Conservation (phyloP, 2,797 vertebrate genomes). For the Molossus alvarezi region DNA sequence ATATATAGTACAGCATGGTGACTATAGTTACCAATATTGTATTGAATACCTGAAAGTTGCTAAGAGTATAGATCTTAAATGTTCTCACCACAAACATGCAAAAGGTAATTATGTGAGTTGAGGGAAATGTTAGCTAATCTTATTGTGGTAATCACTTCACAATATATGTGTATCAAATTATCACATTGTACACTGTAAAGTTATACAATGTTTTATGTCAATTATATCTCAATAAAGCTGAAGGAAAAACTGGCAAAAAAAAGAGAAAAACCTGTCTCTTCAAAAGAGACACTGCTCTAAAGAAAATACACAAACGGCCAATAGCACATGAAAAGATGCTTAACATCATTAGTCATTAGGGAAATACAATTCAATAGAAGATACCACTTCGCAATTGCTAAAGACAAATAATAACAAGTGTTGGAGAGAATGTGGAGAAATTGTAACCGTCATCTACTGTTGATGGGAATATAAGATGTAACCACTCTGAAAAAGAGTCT, state of each 20-base stretch:
- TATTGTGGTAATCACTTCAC: not conserved
- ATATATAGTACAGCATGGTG: not conserved
- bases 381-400: not conserved
- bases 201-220: conserved; percentile 8
- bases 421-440: not conserved
- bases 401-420: not conserved
- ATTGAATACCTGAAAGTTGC: not conserved
- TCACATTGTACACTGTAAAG: not conserved
- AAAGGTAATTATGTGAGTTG: not conserved
- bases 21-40: not conserved
- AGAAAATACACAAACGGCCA: not conserved
- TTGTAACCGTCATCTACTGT: not conserved
- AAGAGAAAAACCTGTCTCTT: not conserved
- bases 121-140: not conserved
- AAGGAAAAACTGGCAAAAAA: conserved; percentile 21
- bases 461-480: no score
- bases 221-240: not conserved
- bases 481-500: no score
- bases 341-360: not conserved
- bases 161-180: not conserved
- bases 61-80: not conserved
- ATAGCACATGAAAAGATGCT: conserved; percentile 24
- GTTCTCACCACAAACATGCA: not conserved
- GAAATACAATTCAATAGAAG: not conserved
- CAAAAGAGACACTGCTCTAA: conserved; percentile 10